Evolutionary conservation across 2,113 vertebrate genomes (phyloP), one percentile per base, ranked within the genome.

Genomic region (Anarrhichthys ocellatus): DNA sequence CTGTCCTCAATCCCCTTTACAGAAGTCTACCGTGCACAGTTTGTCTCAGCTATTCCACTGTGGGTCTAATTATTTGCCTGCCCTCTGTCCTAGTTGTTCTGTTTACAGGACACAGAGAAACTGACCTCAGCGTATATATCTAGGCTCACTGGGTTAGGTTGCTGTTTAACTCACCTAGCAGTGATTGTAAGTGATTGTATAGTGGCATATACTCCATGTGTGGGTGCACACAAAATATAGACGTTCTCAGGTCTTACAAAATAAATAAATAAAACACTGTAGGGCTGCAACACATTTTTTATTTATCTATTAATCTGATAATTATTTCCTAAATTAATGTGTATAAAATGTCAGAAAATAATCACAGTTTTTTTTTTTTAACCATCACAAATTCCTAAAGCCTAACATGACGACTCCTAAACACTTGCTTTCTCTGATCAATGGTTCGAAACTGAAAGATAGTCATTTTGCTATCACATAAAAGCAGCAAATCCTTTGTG

Each of bases 1-100:
- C 81, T 61, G 42, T 80, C 67, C 77, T 80, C 83, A 89, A 82
- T 77, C 74, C 86, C 38, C 56, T 83, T 92, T 89, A 89, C 56
- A 73, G 46, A 85, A 67, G 14, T 63, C 71, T 62, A 66, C 68
- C 0, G 15, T n/a, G 54, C 44, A 74, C 70, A 74, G 68, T 73
- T 83, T 82, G 83, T 88, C 73, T 89, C 79, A 79, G 80, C 22
- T 29, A 59, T 82, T 85, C 75, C 68, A 66, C 52, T 58, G 71
- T 61, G 48, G 29, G 34, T 87, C 73, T 89, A 85, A 91, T 90
- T 87, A 90, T 77, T 88, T 71, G 38, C 40, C 65, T 74, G 75
- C 17, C 48, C 80, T 85, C 22, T 67, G 64, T 72, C 76, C 38
- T 22, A 40, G 17, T 27, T 32, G 10, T 63, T 65, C 69, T 46